phyloP scores from a whole-genome alignment of 1,140 invertebrate genomes.

The Choristoneura fumiferana region DNA sequence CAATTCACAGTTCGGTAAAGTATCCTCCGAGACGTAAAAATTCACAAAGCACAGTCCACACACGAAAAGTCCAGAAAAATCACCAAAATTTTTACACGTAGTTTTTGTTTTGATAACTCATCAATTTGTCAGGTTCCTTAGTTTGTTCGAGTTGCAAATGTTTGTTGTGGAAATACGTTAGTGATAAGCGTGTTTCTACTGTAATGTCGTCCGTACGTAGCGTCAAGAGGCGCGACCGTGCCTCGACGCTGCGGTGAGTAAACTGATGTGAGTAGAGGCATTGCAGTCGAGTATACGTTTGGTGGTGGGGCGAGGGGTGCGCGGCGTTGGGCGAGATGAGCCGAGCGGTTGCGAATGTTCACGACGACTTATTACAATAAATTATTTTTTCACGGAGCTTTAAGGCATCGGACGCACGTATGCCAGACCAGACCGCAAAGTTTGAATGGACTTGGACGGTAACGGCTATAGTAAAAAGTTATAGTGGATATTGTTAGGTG shows the following conservation, averaged over 20 bases:
- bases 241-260: slow-evolving; percentile 64
- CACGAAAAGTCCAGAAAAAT: slow-evolving; percentile 26
- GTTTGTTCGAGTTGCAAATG: slow-evolving; percentile 17
- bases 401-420: slow-evolving; percentile 60
- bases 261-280: slow-evolving; percentile 68
- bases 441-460: slow-evolving; percentile 41
- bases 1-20: slow-evolving; percentile 39
- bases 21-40: slow-evolving; percentile 41
- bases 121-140: slow-evolving; percentile 28
- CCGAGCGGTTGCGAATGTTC: slow-evolving; percentile 71
- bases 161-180: slow-evolving; percentile 47
- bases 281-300: slow-evolving; percentile 67
- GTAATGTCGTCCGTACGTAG: slow-evolving; percentile 53
- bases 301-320: slow-evolving; percentile 36
- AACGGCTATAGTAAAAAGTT: too few species aligned
- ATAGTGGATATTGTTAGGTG: too few species aligned
- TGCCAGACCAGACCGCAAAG: slow-evolving; percentile 38
- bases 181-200: slow-evolving; percentile 66
- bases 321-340: slow-evolving; percentile 53
- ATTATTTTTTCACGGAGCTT: slow-evolving; percentile 73
- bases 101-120: slow-evolving; percentile 19
- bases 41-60: slow-evolving; percentile 44
- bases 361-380: slow-evolving; percentile 77
- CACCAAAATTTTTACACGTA: slow-evolving; percentile 24
- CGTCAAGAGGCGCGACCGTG: slow-evolving; percentile 67